Conservation (phyloP, 1,140 invertebrate genomes). For the Megalonaias nervosa region DNA sequence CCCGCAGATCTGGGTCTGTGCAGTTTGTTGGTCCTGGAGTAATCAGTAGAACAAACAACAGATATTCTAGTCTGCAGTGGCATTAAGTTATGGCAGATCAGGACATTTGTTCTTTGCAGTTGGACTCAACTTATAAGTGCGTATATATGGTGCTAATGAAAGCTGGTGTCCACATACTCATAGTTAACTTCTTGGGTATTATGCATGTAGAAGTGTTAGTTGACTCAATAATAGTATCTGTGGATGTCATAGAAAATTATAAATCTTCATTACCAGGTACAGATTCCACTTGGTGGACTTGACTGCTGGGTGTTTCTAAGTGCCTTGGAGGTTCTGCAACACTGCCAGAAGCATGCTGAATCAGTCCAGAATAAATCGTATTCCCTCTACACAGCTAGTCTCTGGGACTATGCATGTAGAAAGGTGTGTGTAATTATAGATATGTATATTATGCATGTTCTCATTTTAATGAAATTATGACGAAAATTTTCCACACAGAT, state of each 20-base stretch:
- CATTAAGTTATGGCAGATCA: too few species aligned
- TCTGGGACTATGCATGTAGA: constrained; percentile 93
- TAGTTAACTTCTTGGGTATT: background rate
- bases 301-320: constrained; percentile 95
- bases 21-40: too few species aligned
- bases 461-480: background rate
- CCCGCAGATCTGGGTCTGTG: too few species aligned
- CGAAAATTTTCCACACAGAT: background rate
- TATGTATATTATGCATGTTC: background rate
- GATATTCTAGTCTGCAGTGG: too few species aligned
- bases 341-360: constrained; percentile 70
- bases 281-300: constrained; percentile 84
- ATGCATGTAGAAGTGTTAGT: background rate
- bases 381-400: constrained; percentile 88
- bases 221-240: background rate
- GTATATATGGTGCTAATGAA: background rate
- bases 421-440: constrained; percentile 77
- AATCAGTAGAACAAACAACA: too few species aligned
- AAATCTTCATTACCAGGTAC: constrained; percentile 57
- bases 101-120: too few species aligned
- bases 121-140: too few species aligned
- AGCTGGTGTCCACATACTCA: background rate
- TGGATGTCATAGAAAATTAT: background rate
- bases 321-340: constrained; percentile 89
- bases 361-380: constrained; percentile 75